phyloP scores from a whole-genome alignment of 2,888 invertebrate genomes.

The Drosophila histrio region DNA sequence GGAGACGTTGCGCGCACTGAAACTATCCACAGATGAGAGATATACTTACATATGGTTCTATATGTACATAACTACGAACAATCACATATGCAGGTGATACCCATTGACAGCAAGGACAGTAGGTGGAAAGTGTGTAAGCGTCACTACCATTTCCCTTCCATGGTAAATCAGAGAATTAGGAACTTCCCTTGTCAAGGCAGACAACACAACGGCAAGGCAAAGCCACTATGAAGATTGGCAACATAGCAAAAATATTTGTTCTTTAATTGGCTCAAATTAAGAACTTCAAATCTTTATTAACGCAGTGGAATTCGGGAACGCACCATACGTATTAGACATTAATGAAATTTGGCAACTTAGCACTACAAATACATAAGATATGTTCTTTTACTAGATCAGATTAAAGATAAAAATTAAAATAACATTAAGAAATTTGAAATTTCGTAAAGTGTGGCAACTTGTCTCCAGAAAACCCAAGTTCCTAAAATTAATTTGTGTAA shows the following conservation, averaged over 20 bases:
- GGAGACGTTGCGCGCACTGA: constrained; percentile 44
- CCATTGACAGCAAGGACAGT: background rate
- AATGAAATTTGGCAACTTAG: constrained; percentile 1
- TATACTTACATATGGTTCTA: constrained; percentile 21
- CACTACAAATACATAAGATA: too few species aligned
- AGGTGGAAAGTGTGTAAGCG: background rate
- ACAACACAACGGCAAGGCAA: background rate
- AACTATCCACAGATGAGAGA: constrained; percentile 48
- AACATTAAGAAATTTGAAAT: too few species aligned
- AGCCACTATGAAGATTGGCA: constrained; percentile 4
- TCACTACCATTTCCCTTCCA: background rate
- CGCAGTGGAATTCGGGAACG: too few species aligned
- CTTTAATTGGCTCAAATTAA: too few species aligned
- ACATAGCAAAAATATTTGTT: too few species aligned
- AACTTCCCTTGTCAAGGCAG: background rate
- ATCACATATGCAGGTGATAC: constrained; percentile 39
- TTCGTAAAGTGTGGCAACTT: too few species aligned
- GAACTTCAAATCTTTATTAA: too few species aligned
- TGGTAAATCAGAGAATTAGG: constrained; percentile 1
- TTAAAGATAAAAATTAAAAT: too few species aligned
- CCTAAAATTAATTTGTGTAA: too few species aligned
- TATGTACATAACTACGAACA: background rate
- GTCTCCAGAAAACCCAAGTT: too few species aligned
- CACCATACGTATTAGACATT: too few species aligned
- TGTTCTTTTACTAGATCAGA: too few species aligned